A percentile compares a stretch with the other conserved stretches of the same genome.
phyloP scores from a whole-genome alignment of 2,797 vertebrate species.

The Adelosebastes latens region DNA sequence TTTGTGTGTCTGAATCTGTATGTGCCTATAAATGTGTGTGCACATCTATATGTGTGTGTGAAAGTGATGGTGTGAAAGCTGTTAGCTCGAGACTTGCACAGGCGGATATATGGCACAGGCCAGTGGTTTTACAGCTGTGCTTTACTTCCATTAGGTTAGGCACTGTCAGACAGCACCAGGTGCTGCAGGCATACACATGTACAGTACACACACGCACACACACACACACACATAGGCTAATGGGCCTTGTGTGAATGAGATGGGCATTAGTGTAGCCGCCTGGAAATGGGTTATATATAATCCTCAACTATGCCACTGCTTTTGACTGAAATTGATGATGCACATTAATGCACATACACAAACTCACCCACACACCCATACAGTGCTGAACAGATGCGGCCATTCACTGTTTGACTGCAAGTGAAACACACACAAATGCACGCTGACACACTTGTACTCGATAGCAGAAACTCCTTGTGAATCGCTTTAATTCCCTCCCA shows the following conservation, averaged over 20 bases:
- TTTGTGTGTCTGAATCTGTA: slow-evolving; percentile 47
- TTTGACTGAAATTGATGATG: slow-evolving; percentile 71
- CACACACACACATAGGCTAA: slow-evolving; percentile 44
- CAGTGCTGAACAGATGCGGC: slow-evolving; percentile 36
- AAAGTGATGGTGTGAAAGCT: slow-evolving; percentile 50
- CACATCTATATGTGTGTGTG: slow-evolving; percentile 31
- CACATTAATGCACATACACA: slow-evolving; percentile 53
- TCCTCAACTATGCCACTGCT: slow-evolving; percentile 62
- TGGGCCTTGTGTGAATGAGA: slow-evolving; percentile 69
- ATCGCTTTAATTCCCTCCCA: slow-evolving; percentile 45
- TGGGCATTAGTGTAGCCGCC: slow-evolving; percentile 62
- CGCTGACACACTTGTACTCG: slow-evolving; percentile 13
- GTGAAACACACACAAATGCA: slow-evolving; percentile 27
- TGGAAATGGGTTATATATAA: slow-evolving; percentile 70
- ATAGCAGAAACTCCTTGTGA: slow-evolving; percentile 28
- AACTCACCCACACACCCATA: slow-evolving; percentile 18
- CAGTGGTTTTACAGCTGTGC: slow-evolving; percentile 80
- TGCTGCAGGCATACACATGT: slow-evolving; percentile 47
- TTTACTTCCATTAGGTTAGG: slow-evolving; percentile 78
- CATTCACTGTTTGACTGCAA: slow-evolving; percentile 32
- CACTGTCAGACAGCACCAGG: slow-evolving; percentile 69
- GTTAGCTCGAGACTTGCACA: slow-evolving; percentile 58
- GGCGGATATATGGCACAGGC: slow-evolving; percentile 71
- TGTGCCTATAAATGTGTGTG: slow-evolving; percentile 35
- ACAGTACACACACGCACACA: slow-evolving; percentile 28